phyloP scores from a whole-genome alignment of 37 sponge, comb jelly and placozoan genomes.

The Halichondria panicea region DNA sequence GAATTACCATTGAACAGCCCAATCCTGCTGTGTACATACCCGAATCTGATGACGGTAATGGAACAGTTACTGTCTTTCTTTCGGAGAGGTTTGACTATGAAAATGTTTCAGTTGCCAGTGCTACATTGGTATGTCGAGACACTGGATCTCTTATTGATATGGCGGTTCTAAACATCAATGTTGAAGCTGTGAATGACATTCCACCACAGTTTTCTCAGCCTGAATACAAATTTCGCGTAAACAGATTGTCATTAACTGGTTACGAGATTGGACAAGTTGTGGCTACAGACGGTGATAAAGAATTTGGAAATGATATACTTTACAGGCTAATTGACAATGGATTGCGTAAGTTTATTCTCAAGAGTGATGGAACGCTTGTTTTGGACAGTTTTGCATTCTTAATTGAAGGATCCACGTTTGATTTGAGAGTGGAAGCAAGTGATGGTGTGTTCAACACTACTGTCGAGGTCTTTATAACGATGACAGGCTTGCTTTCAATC shows the following conservation, averaged over 20 bases:
- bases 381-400: slow-evolving; percentile 21
- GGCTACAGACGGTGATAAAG: slow-evolving; percentile 9
- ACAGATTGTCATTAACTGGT: neutral
- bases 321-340: slow-evolving; percentile 4
- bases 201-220: slow-evolving; percentile 31
- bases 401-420: slow-evolving; percentile 29
- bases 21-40: too few relatives aligned
- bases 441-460: slow-evolving; percentile 31
- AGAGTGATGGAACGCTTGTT: slow-evolving; percentile 12
- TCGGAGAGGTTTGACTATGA: slow-evolving; percentile 14
- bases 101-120: neutral
- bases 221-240: slow-evolving; percentile 12
- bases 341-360: slow-evolving; percentile 13
- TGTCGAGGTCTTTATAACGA: neutral
- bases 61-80: slow-evolving; percentile 1
- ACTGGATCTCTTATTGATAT: neutral
- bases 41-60: neutral
- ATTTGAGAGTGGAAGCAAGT: slow-evolving; percentile 13
- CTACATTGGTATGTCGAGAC: slow-evolving; percentile 10
- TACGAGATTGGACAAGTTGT: slow-evolving; percentile 16
- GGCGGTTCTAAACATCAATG: slow-evolving; percentile 31
- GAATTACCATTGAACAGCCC: neutral
- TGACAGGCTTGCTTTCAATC: slow-evolving; percentile 19
- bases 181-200: slow-evolving; percentile 64
- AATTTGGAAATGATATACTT: neutral